Evolutionary conservation across 2,113 vertebrate genomes (phyloP), one percentile per base, ranked within the genome.

Genomic region (Promerops cafer): DNA sequence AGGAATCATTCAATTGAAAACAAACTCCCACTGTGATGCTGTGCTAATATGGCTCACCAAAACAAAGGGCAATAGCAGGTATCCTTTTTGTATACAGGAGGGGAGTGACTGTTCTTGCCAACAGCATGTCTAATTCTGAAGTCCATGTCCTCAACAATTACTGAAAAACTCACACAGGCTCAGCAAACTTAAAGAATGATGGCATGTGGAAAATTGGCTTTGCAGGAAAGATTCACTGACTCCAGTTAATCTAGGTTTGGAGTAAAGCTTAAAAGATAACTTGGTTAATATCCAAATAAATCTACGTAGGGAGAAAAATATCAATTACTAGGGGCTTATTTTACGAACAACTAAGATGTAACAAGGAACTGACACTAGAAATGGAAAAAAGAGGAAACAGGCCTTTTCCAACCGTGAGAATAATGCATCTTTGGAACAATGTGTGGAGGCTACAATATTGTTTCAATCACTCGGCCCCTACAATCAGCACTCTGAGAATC

Each of bases 101-200:
- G 13, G 54, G 28, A 54, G 35, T 0, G 0, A 56, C 66, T 93
- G 4, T 11, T 90, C 39, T 23, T 80, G 66, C 50, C 57, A 85
- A 77, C 18, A 61, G 39, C 9, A 6, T 6, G 13, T 31, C 87
- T 74, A 49, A 79, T 70, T 53, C 81, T 57, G 8, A 75, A 84
- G 42, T 16, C 57, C 35, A 10, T 0, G 1, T 20, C 53, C 22
- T 22, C 78, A 57, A 39, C 44, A 35, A 39, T 65, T 69, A 94
- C 8, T 61, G 68, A 66, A 79, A 77, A 83, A 40, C 45, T 69
- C 28, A 35, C 50, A 49, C 16, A 63, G 80, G 56, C 49, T 80
- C 89, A 83, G 76, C n/a, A 21, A 94, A 75, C 54, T n/a, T 77
- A 7, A 92, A 79, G 65, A 93, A 66, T 10, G 33, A 77, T 8